Conservation (phyloP, 2,113 vertebrate genomes). For the Ciconia stormi region DNA sequence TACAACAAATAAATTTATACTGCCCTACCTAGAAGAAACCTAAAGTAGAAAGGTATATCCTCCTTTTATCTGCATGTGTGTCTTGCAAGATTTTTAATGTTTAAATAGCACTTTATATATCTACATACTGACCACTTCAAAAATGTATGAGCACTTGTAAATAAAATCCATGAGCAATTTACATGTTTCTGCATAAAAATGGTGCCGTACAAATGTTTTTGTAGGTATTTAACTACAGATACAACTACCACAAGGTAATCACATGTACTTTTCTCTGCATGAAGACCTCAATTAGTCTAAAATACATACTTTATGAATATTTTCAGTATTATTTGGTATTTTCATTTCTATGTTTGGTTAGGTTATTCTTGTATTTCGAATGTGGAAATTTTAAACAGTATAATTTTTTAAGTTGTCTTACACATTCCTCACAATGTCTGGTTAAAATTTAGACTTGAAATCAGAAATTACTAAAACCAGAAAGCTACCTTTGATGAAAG, state of each 20-base stretch:
- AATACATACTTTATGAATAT: not conserved
- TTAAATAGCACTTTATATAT: not conserved
- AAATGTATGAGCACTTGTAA: not conserved
- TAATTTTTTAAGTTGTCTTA: not conserved
- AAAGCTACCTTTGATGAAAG: slow-evolving; percentile 71
- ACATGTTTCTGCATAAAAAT: not conserved
- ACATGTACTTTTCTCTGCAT: not conserved
- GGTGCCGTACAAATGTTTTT: not conserved
- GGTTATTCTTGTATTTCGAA: not conserved
- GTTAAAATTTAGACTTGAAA: slow-evolving; percentile 63
- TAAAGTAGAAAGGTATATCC: not conserved
- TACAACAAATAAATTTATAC: not conserved
- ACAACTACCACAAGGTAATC: not conserved
- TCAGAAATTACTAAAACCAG: slow-evolving; percentile 72
- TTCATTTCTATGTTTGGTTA: not conserved
- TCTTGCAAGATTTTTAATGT: not conserved
- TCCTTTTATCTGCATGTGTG: not conserved
- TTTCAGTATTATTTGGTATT: not conserved
- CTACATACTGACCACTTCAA: not conserved
- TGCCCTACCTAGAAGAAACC: not conserved
- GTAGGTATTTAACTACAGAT: not conserved
- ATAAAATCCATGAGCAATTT: not conserved
- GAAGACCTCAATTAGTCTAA: not conserved
- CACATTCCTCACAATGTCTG: not conserved
- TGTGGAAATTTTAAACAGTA: not conserved